Evolutionary conservation across 2,888 invertebrate genomes (phyloP).

Genomic region (Melipona beecheii): DNA sequence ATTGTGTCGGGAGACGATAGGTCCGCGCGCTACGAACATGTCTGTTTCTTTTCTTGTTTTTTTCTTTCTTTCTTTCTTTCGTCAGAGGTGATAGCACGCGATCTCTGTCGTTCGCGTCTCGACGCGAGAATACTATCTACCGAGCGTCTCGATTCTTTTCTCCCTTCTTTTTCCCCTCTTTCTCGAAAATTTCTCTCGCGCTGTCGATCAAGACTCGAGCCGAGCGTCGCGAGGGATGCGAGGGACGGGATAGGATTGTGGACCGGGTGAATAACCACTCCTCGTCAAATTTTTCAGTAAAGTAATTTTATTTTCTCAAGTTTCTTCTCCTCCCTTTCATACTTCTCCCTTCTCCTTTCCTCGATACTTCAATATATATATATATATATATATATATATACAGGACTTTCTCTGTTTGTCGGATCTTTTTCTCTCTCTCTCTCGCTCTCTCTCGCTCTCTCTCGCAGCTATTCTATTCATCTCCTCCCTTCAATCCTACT

Average conservation of each 20-base stretch:
- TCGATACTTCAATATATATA: slow-evolving; percentile 54
- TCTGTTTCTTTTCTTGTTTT: slow-evolving; percentile 26
- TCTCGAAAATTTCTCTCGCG: neutral
- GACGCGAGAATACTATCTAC: neutral
- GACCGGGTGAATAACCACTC: slow-evolving; percentile 82
- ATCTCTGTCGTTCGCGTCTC: slow-evolving; percentile 9
- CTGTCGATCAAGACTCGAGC: slow-evolving; percentile 15
- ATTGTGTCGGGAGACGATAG: slow-evolving; percentile 62
- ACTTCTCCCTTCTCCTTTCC: slow-evolving; percentile 1
- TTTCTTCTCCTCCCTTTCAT: slow-evolving; percentile 45
- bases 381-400: slow-evolving; percentile 62
- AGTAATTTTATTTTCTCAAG: slow-evolving; percentile 80
- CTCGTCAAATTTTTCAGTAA: slow-evolving; percentile 82
- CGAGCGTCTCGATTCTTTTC: slow-evolving; percentile 8
- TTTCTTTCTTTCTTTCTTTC: neutral
- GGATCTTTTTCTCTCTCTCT: slow-evolving; percentile 33
- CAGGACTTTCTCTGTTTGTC: slow-evolving; percentile 55
- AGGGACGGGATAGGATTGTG: slow-evolving; percentile 75
- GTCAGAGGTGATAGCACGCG: neutral
- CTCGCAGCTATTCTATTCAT: slow-evolving; percentile 11
- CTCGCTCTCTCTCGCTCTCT: slow-evolving; percentile 29
- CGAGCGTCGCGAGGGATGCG: slow-evolving; percentile 46
- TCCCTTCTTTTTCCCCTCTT: slow-evolving; percentile 22
- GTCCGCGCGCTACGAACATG: slow-evolving; percentile 42
- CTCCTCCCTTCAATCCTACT: slow-evolving; percentile 22